Evolutionary conservation across 1,140 invertebrate species (phyloP), one percentile per base, ranked within the genome.

Genomic region (Adelges cooleyi): DNA sequence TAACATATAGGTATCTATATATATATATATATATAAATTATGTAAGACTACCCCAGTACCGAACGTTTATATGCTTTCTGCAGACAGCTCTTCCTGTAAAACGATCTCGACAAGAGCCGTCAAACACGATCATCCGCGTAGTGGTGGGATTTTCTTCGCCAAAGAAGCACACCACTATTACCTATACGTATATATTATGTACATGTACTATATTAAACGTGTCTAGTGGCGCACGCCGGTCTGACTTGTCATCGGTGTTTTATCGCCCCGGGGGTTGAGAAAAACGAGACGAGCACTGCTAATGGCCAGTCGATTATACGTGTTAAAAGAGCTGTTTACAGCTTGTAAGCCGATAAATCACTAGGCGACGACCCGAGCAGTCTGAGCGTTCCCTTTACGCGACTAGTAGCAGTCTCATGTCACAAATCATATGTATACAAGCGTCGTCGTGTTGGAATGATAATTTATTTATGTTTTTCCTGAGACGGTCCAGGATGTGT

Each of bases 101-200:
- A 20, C 48, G 65, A 65, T 29, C 65, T 33, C 27, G 46, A n/a
- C n/a, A n/a, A 46, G 65, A 52, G 36, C 65, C 49, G 36, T 40
- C 68, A 71, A 67, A 71, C 69, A 71, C 69, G 69, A 71, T 65
- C 67, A 72, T 75, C 71, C 71, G 72, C 72, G 70, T 11, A 33
- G 11, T 11, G 29, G 29, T 33, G 5, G 29, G 70, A 66, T 70
- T 75, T 75, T 73, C 71, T n/a, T n/a, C n/a, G n/a, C 72, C 70
- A 8, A 15, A 22, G 20, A 54, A 38, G 27, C 4, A 18, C n/a
- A 54, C 18, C 29, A 44, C n/a, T 5, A 8, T 44, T 33, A 33
- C 29, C 29, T 33, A 6, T 33, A 33, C 11, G 11, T n/a, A n/a
- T n/a, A n/a, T n/a, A n/a, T n/a, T n/a, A n/a, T n/a, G 15, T 44